Evolutionary conservation across 2,797 vertebrate species (phyloP).

Genomic region (Chaetodon trifasciatus): DNA sequence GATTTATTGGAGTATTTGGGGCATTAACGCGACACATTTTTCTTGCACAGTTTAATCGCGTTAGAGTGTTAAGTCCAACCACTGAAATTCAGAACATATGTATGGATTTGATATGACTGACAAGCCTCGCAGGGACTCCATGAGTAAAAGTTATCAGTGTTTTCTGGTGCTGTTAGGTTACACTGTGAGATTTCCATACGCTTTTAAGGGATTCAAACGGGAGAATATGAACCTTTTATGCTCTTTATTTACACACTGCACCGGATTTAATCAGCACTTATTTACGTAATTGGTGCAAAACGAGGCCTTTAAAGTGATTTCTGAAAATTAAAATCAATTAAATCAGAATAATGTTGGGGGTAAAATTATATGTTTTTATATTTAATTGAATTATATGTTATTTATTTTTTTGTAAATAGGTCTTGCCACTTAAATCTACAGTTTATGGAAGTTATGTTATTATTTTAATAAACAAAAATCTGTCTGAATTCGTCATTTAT

Average conservation of each 20-base stretch:
- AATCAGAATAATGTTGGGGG: not conserved
- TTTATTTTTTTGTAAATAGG: not conserved
- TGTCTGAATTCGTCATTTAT: not conserved
- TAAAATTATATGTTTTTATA: not conserved
- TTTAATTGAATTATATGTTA: not conserved
- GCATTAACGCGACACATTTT: not conserved
- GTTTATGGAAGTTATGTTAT: not conserved
- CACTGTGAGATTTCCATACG: too few relatives aligned
- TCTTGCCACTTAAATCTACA: not conserved
- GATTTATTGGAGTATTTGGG: conserved; percentile 4
- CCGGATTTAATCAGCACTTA: not conserved
- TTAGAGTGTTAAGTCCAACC: not conserved
- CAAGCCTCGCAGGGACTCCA: not conserved
- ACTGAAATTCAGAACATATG: not conserved
- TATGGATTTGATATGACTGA: not conserved
- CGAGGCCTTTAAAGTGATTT: not conserved
- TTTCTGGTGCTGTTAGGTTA: too few relatives aligned
- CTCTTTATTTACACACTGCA: not conserved
- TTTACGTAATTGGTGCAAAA: not conserved
- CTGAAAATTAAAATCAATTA: not conserved
- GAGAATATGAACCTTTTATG: not conserved
- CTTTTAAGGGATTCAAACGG: not conserved
- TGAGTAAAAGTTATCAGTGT: too few relatives aligned
- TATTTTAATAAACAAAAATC: not conserved
- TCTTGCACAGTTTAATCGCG: not conserved